Percentiles rank a stretch among this genome's conserved stretches.
phyloP scores from a whole-genome alignment of 2,888 invertebrate genomes.

The Apamea anceps region DNA sequence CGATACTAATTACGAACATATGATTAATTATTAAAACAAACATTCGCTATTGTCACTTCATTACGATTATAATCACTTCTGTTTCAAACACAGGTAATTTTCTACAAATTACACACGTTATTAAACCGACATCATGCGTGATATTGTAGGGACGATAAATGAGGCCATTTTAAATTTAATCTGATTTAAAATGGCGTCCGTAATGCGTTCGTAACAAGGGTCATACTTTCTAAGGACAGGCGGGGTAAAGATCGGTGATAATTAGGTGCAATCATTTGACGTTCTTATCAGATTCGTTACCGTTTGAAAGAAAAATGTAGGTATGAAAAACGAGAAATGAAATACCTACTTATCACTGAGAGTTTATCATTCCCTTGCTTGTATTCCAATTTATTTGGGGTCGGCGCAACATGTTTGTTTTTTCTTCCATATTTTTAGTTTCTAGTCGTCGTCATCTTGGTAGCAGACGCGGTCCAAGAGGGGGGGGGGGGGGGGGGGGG shows the following conservation, averaged over 20 bases:
- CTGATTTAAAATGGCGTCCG: slow-evolving; percentile 71
- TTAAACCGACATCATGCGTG: slow-evolving; percentile 59
- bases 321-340: neutral
- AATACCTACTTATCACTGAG: neutral
- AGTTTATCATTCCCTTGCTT: neutral
- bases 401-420: neutral
- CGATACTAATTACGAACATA: slow-evolving; percentile 4
- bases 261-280: slow-evolving; percentile 24
- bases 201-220: slow-evolving; percentile 75
- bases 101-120: slow-evolving; percentile 64
- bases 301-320: neutral
- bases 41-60: slow-evolving; percentile 55
- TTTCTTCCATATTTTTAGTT: neutral
- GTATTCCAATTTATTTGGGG: neutral
- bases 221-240: slow-evolving; percentile 48
- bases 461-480: neutral
- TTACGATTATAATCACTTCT: slow-evolving; percentile 60
- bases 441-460: neutral
- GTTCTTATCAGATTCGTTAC: neutral
- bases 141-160: slow-evolving; percentile 63
- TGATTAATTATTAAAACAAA: slow-evolving; percentile 37
- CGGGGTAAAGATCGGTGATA: slow-evolving; percentile 30
- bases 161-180: slow-evolving; percentile 72
- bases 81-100: slow-evolving; percentile 55
- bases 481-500: no score